Base-by-base conservation (phyloP, 2,888 invertebrate genomes). In the Patella pellucida region DNA sequence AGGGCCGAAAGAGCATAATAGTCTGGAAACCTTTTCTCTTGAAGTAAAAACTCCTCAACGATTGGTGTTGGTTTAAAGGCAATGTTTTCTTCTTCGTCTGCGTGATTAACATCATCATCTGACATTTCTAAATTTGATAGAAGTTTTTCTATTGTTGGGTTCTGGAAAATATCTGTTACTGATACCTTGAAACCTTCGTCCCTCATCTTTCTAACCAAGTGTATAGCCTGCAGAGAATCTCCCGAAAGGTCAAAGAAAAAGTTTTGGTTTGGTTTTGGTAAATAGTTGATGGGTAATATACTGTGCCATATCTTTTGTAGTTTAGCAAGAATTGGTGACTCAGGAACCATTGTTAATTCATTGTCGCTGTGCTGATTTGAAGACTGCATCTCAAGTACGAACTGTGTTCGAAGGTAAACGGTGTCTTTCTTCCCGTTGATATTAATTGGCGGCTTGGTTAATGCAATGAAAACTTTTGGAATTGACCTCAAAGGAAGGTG, bases 31-130 rank as follows among this genome's bases (percentile, higher is more conserved):
- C 23, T 62, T 62, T 23, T 62, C 14, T 62, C 62, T 9, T 62
- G 19, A 9, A 62, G 62, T 11, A 62, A 23, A 15, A 23, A 62
- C 14, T 62, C 62, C 4, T 62, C 62, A 14, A 62, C 19, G 23
- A 62, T 62, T 23, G 62, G 62, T 23, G 62, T 62, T 23, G 62
- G 62, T 62, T 62, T 62, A 23, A 62, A 62, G 11, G 62, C 19
- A 23, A 62, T 19, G 0, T 14, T 12, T 19, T 62, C 62, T 41
- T 41, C 5, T 41, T 41, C 41, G 15, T 62, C 62, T 14, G 23
- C 11, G 9, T 23, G 62, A 23, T 23, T 12, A 23, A 23, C 14
- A 2, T 62, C 19, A 14, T 62, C 62, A 12, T 14, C 62, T 19
- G 23, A 23, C 12, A 62, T 23, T 23, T 62, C 14, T 62, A 62